These are phyloP conservation scores for Eulithis testata DNA, from an alignment of 2,888 invertebrate genomes.

Conservation along the genomic window DNA sequence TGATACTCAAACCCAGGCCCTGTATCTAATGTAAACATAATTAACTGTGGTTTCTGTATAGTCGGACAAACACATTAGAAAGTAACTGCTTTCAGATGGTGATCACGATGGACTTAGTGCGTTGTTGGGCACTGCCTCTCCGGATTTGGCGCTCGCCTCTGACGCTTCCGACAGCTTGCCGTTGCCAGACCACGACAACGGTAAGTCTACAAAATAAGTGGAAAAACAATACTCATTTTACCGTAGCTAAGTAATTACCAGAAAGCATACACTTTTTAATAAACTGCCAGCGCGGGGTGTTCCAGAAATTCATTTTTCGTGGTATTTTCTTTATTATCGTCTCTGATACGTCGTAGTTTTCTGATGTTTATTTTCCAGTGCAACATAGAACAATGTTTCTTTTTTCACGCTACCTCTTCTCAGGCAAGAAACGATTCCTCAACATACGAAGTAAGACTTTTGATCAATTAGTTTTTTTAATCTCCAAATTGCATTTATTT, in stretches of 20 bases:
- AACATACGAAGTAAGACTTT: neutral
- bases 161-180: constrained; percentile 79
- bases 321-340: constrained; percentile 1
- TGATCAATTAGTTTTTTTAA: neutral
- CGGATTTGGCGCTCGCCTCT: constrained; percentile 73
- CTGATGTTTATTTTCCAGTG: constrained; percentile 2
- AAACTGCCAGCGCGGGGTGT: constrained; percentile 8
- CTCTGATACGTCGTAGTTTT: neutral
- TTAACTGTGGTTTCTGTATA: constrained; percentile 12
- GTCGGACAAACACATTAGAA: constrained; percentile 5
- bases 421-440: neutral
- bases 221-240: constrained; percentile 6
- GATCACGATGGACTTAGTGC: constrained; percentile 73
- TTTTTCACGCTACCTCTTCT: neutral
- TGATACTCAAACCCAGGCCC: no score
- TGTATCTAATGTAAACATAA: no score
- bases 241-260: constrained; percentile 19
- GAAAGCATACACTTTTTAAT: constrained; percentile 5
- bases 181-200: constrained; percentile 75
- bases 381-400: neutral
- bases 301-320: constrained; percentile 9
- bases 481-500: no score
- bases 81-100: constrained; percentile 58
- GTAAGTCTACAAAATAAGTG: constrained; percentile 52
- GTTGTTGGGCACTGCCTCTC: constrained; percentile 71